Percentiles rank a stretch among this genome's conserved stretches.
Conservation (phyloP, 2,113 vertebrate species). For the Cololabis saira region DNA sequence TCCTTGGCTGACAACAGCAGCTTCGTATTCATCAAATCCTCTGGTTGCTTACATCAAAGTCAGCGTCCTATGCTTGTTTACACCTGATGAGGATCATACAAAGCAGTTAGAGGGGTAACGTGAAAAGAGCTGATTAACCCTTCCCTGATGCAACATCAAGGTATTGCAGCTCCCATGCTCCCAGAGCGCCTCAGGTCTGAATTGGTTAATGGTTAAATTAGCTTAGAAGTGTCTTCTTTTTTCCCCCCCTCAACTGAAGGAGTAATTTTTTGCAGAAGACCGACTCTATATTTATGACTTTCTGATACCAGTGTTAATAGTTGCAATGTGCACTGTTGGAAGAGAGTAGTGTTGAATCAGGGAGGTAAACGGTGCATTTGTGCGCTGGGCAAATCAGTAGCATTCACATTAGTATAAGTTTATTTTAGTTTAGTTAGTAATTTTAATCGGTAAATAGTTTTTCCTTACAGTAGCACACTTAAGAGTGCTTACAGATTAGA, state of each 20-base stretch:
- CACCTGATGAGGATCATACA: not conserved
- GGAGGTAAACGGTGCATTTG: not conserved
- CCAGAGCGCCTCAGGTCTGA: too few relatives aligned
- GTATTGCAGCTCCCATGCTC: too few relatives aligned
- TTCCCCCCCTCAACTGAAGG: too few relatives aligned
- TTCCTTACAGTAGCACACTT: not conserved
- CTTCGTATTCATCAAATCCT: slow-evolving; percentile 14
- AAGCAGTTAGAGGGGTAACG: not conserved
- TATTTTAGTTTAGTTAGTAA: not conserved
- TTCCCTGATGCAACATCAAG: too few relatives aligned
- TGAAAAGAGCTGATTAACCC: not conserved
- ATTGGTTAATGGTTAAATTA: too few relatives aligned
- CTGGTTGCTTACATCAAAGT: slow-evolving; percentile 2
- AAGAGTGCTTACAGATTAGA: not conserved
- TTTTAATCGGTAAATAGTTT: slow-evolving; percentile 2
- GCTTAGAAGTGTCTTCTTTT: too few relatives aligned
- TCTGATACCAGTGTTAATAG: too few relatives aligned
- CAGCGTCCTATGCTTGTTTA: not conserved
- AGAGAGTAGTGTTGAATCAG: not conserved
- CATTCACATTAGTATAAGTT: not conserved
- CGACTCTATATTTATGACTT: too few relatives aligned
- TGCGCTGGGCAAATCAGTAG: not conserved
- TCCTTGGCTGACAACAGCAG: slow-evolving; percentile 6
- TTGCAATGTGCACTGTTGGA: too few relatives aligned
- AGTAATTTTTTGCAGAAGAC: too few relatives aligned